Conservation (phyloP, 2,113 vertebrate species). For the Baryphthengus martii region DNA sequence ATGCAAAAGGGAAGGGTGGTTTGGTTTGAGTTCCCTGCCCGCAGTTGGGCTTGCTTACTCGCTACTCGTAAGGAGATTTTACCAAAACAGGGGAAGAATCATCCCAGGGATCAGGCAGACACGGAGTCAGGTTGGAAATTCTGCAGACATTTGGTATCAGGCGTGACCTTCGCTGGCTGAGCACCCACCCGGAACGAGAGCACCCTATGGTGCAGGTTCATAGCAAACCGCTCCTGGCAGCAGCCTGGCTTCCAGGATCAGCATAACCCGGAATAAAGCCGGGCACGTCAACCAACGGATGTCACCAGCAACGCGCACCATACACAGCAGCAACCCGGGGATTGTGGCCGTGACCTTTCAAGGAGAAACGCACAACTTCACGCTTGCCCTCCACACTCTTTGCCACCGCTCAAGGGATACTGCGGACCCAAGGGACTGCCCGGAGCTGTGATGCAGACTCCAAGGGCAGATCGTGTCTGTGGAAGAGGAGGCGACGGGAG, state of each 20-base stretch:
- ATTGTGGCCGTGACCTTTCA: accelerated
- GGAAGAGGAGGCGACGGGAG: background rate
- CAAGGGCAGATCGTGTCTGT: background rate
- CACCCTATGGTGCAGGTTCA: background rate
- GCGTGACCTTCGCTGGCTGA: accelerated
- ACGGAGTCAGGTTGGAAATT: background rate
- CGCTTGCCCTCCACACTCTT: background rate
- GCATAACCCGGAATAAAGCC: accelerated
- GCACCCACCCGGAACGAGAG: background rate
- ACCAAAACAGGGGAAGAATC: background rate
- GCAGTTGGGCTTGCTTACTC: background rate
- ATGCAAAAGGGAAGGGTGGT: background rate
- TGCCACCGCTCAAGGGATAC: background rate
- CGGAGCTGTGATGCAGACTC: background rate
- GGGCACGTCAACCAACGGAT: accelerated
- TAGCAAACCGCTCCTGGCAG: background rate
- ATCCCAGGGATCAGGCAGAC: background rate
- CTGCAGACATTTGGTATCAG: background rate
- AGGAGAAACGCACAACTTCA: background rate
- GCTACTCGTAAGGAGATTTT: background rate
- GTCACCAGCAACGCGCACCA: background rate
- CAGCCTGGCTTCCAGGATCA: background rate
- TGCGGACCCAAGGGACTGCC: background rate
- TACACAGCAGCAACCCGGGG: accelerated
- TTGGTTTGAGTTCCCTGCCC: background rate